These are phyloP conservation scores for Tragelaphus imberbis DNA, from an alignment of 2,113 vertebrate genomes.

Conservation along the genomic window DNA sequence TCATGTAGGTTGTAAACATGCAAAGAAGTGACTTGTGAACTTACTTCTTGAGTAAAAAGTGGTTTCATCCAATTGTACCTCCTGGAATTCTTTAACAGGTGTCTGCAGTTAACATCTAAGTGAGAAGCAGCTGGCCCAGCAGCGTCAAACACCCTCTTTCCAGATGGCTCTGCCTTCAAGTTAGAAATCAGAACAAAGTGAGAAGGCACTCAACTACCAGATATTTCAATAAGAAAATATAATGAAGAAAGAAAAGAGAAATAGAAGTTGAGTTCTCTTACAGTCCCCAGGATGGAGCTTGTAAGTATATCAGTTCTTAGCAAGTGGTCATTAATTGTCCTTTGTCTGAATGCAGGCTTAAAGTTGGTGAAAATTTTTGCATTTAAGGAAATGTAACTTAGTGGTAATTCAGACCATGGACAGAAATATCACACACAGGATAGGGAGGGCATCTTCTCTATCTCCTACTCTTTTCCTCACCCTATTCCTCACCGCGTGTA, in stretches of 20 bases:
- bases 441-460: neutral
- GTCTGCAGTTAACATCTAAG: neutral
- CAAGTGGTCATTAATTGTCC: neutral
- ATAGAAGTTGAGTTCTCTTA: neutral
- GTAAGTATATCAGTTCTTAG: neutral
- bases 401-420: neutral
- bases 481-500: neutral
- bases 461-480: accelerated
- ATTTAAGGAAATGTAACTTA: neutral
- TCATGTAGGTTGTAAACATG: neutral
- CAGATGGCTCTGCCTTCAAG: neutral
- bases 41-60: neutral
- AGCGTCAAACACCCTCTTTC: neutral
- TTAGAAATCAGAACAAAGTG: neutral
- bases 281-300: neutral
- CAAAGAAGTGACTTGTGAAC: neutral
- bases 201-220: neutral
- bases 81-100: neutral
- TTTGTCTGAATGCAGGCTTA: neutral
- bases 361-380: neutral
- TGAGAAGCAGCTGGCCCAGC: neutral
- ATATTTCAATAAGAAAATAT: neutral
- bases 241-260: neutral
- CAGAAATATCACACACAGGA: neutral
- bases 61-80: neutral